A percentile compares a stretch with the other conserved stretches of the same genome.
Conservation (phyloP, 1,140 invertebrate genomes). For the Aporrectodea caliginosa region DNA sequence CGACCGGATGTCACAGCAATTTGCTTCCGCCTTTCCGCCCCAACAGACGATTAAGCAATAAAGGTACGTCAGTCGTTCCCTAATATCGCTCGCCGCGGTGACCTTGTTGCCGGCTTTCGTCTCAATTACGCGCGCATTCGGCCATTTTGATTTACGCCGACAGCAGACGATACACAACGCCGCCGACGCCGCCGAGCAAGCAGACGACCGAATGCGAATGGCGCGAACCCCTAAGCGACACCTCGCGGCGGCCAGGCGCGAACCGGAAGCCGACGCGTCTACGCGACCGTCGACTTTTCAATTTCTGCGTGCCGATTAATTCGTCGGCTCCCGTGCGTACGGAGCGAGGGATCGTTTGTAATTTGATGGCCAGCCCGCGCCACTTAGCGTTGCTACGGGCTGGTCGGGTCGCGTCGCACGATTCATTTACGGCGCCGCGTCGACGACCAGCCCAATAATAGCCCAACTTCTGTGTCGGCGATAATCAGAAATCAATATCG, state of each 20-base stretch:
- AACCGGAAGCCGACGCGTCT: neutral
- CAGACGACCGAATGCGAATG: no score
- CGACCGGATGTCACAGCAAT: neutral
- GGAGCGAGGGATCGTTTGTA: neutral
- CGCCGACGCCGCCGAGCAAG: no score
- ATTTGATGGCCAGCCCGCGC: neutral
- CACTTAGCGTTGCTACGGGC: neutral
- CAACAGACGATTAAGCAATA: neutral
- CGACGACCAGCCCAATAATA: neutral
- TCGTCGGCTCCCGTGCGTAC: neutral
- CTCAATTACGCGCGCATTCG: no score
- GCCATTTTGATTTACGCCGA: neutral
- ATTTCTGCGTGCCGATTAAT: neutral
- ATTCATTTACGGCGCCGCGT: neutral
- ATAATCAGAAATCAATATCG: neutral
- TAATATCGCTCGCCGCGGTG: neutral
- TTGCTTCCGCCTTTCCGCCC: neutral
- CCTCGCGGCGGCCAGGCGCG: neutral
- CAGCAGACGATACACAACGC: neutral
- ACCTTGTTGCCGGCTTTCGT: no score
- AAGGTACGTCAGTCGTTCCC: neutral
- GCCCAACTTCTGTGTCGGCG: neutral
- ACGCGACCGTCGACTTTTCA: neutral
- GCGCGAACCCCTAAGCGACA: neutral
- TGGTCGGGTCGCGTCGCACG: neutral